phyloP scores from a whole-genome alignment of 2,888 invertebrate species.

The Dynastes maya region DNA sequence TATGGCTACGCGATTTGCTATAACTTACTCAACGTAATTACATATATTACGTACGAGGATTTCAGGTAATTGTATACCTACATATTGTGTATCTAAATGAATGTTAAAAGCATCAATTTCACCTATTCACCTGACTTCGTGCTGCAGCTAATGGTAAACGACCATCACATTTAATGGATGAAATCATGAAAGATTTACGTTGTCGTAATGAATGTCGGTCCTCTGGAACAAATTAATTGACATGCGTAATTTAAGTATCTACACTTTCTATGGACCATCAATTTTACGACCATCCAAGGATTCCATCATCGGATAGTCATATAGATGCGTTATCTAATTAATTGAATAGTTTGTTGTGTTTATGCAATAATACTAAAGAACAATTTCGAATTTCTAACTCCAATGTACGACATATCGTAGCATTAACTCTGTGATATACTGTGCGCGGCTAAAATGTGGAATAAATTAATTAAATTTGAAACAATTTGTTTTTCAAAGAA shows the following conservation, averaged over 20 bases:
- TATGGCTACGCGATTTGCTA: too few relatives aligned
- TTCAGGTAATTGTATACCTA: too few relatives aligned
- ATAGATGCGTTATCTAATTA: neutral
- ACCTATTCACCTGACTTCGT: neutral
- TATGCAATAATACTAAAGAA: neutral
- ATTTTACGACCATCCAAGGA: neutral
- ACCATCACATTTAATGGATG: neutral
- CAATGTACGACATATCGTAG: too few relatives aligned
- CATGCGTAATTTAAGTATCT: conserved; percentile 22
- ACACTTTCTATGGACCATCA: conserved; percentile 33
- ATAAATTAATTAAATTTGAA: too few relatives aligned
- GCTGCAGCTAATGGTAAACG: neutral
- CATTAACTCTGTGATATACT: too few relatives aligned
- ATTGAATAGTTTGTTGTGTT: neutral
- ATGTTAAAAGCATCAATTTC: neutral
- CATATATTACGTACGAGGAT: too few relatives aligned
- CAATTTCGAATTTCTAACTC: too few relatives aligned
- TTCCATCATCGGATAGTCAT: neutral
- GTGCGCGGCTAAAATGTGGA: too few relatives aligned
- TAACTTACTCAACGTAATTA: too few relatives aligned
- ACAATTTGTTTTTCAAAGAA: too few relatives aligned
- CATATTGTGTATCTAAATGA: neutral
- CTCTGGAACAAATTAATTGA: conserved; percentile 15
- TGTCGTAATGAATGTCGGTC: conserved; percentile 8
- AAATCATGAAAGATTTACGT: neutral